These are phyloP conservation scores for Cyanoramphus novaezelandiae DNA, from an alignment of 2,113 vertebrate species.

Conservation along the genomic window DNA sequence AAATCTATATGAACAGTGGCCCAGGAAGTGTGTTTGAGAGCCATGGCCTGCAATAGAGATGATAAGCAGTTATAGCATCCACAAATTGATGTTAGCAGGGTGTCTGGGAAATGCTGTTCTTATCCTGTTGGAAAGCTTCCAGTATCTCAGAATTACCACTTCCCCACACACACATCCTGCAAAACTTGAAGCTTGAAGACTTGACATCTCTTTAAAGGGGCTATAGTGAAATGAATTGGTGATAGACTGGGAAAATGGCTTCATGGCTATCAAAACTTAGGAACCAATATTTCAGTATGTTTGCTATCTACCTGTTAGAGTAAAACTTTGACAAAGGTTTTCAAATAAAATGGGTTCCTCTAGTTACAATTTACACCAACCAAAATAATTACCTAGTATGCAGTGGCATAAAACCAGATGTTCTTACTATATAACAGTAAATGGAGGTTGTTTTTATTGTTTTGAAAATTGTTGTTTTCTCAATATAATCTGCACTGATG, in stretches of 20 bases:
- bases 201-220: background rate
- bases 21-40: background rate
- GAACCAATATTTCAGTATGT: background rate
- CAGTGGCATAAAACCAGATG: background rate
- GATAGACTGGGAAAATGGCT: background rate
- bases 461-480: background rate
- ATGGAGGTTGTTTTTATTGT: background rate
- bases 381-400: background rate
- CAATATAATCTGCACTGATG: background rate
- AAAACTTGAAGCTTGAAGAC: background rate
- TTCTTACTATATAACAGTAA: background rate
- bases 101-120: conserved; percentile 9
- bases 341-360: background rate
- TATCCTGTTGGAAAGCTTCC: background rate
- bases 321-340: background rate
- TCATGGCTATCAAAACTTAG: background rate
- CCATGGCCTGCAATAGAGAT: background rate
- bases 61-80: background rate
- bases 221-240: background rate
- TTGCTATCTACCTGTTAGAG: background rate
- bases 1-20: background rate
- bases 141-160: background rate
- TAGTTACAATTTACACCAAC: background rate
- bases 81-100: background rate
- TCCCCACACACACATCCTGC: background rate